Base-by-base conservation (phyloP, 2,113 vertebrate species). In the Fregetta grallaria region DNA sequence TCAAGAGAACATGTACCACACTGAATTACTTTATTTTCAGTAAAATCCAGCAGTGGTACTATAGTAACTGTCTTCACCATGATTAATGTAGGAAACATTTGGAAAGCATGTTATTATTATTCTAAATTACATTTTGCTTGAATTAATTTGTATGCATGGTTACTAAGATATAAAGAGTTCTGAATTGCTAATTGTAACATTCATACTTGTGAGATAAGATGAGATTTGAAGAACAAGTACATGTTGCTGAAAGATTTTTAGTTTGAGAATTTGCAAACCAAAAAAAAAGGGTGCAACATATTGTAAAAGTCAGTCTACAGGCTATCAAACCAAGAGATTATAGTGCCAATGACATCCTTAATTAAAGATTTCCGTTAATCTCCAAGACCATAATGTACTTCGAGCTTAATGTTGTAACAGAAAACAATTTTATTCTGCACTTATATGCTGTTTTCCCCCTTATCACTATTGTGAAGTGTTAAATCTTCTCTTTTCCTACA, bases 121-220 rank as follows among this genome's bases (percentile, higher is more conserved):
- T 98, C 97, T 95, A 98, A 98, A 98, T 98, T 98, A 96, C 92
- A 93, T 97, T 98, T 97, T 97, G 96, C 97, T 97, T 88, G 96
- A 97, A 96, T 98, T 98, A 96, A 95, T 98, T 97, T 97, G 96
- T 97, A 83, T 95, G 96, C 96, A 42, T 85, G 88, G 96, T 93
- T 96, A 97, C 97, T 59, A 94, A 96, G 96, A 96, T 79, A 95
- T 91, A 97, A 91, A 97, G 95, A 94, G 75, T 94, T 97, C 93
- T 78, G 93, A 97, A 97, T 61, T 91, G 95, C 90, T 97, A 97
- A 98, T 98, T 98, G 97, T 85, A 95, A 90, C 92, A 62, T 92
- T 95, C 83, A 53, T 65, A 62, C 93, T 94, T 88, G 42, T 40
- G 79, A 96, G 96, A 95, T 91, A 47, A 97, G 90, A 97, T 80